Evolutionary conservation across 2,113 vertebrate species (phyloP), one percentile per base, ranked within the genome.

Genomic region (Notothenia coriiceps): DNA sequence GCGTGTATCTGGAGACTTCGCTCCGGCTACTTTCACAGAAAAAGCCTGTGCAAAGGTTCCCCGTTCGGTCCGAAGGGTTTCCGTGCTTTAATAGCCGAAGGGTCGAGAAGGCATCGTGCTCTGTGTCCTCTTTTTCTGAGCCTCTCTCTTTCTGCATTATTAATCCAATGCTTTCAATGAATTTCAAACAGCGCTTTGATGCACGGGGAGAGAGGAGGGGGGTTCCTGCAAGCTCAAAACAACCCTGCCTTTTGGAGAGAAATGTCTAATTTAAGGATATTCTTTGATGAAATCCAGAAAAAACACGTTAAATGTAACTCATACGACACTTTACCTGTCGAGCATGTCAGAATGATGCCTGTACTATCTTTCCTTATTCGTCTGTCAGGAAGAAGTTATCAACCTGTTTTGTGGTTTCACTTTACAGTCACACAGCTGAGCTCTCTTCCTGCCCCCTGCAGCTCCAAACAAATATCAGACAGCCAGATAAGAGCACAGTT

Each of bases 121-220:
- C 67, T 75, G 80, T 81, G 79, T 86, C 85, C 83, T 88, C 76
- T 90, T 86, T 40, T 87, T 88, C 64, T 70, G 57, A 73, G 82
- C 77, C 57, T 75, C 79, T 90, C 86, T 90, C 86, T 83, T 68
- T 66, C 88, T 92, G 82, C 92, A 94, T 95, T 94, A 93, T 93
- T 95, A 88, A 94, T 90, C 80, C 81, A 66, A 74, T 57, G 82
- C 90, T 91, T 92, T 94, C 92, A 90, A 90, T 93, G 91, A 91
- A 93, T 94, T 91, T 92, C 90, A 92, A 93, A 91, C 76, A 77
- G 82, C 33, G 68, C 90, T 94, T 94, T 94, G 93, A 94, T 94
- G 93, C 82, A 71, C 35, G 87, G 40, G 57, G 60, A 60, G 83
- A 63, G 56, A 68, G 76, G 18, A 5, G 62, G 65, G 46, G 44